Conservation (phyloP, 2,888 invertebrate species). For the Alsophila aescularia region DNA sequence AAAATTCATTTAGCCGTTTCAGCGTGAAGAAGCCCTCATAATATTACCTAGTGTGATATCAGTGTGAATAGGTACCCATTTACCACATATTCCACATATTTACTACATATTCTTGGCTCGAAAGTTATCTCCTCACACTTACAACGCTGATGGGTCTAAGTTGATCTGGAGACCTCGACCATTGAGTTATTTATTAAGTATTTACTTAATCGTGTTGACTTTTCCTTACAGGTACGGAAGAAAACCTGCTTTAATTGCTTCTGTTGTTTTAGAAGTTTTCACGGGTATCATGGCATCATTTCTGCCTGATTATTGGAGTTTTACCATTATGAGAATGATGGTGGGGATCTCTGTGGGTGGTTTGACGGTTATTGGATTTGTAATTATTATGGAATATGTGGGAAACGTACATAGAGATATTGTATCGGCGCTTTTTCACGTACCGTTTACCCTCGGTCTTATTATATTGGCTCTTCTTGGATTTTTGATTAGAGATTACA, state of each 20-base stretch:
- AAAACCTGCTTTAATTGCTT: constrained; percentile 87
- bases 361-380: constrained; percentile 86
- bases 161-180: too few species aligned
- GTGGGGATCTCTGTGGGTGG: constrained; percentile 91
- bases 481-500: constrained; percentile 87
- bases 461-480: constrained; percentile 85
- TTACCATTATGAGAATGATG: constrained; percentile 87
- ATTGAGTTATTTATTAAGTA: too few species aligned
- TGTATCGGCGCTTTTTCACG: constrained; percentile 86
- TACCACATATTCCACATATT: too few species aligned
- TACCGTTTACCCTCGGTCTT: constrained; percentile 88
- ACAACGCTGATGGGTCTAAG: too few species aligned
- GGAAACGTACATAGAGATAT: constrained; percentile 79
- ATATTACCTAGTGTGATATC: too few species aligned
- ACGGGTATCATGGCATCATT: constrained; percentile 88
- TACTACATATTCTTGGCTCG: too few species aligned
- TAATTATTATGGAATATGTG: constrained; percentile 86
- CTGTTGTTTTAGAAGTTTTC: constrained; percentile 88
- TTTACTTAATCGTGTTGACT: neutral
- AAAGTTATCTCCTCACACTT: too few species aligned
- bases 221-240: constrained; percentile 87
- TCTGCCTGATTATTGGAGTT: constrained; percentile 86
- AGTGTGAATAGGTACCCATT: too few species aligned
- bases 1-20: too few species aligned
- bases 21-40: too few species aligned